Percentiles rank a stretch among this genome's conserved stretches.
phyloP scores from a whole-genome alignment of 2,888 invertebrate species.

The Bembecia ichneumoniformis region DNA sequence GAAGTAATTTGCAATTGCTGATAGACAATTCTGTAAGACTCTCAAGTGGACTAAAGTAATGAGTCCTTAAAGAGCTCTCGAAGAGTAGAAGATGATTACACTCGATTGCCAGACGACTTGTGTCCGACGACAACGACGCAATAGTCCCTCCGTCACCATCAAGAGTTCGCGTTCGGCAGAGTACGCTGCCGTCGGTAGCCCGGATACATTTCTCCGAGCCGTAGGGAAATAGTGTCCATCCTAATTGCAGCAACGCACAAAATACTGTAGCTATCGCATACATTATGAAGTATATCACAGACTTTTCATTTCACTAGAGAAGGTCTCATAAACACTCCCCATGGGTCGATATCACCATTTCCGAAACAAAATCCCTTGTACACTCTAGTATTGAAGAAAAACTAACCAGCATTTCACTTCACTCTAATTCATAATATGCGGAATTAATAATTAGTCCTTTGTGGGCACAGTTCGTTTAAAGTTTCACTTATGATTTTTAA shows the following conservation, averaged over 20 bases:
- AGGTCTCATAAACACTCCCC: constrained; percentile 70
- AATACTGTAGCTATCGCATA: constrained; percentile 53
- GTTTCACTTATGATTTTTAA: constrained; percentile 38
- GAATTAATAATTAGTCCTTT: constrained; percentile 25
- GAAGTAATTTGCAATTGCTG: constrained; percentile 84
- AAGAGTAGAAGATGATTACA: constrained; percentile 84
- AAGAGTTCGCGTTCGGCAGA: constrained; percentile 79
- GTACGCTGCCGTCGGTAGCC: constrained; percentile 68
- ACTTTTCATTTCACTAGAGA: constrained; percentile 66
- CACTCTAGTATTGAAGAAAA: constrained; percentile 57
- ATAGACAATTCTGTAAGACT: constrained; percentile 83
- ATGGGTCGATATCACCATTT: constrained; percentile 72
- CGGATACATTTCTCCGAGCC: constrained; percentile 66
- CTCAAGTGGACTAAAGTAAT: constrained; percentile 80
- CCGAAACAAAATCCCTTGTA: constrained; percentile 68
- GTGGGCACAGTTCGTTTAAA: constrained; percentile 17
- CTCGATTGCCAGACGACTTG: constrained; percentile 79
- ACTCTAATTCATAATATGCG: constrained; percentile 43
- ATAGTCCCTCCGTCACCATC: constrained; percentile 79
- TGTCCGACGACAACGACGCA: constrained; percentile 75
- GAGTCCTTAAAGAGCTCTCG: constrained; percentile 82
- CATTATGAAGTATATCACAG: constrained; percentile 57
- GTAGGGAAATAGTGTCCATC: constrained; percentile 67
- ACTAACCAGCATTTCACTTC: constrained; percentile 65
- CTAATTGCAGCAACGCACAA: constrained; percentile 69